Conservation (phyloP, 2,113 vertebrate species). For the Rhadina sibilatrix region DNA sequence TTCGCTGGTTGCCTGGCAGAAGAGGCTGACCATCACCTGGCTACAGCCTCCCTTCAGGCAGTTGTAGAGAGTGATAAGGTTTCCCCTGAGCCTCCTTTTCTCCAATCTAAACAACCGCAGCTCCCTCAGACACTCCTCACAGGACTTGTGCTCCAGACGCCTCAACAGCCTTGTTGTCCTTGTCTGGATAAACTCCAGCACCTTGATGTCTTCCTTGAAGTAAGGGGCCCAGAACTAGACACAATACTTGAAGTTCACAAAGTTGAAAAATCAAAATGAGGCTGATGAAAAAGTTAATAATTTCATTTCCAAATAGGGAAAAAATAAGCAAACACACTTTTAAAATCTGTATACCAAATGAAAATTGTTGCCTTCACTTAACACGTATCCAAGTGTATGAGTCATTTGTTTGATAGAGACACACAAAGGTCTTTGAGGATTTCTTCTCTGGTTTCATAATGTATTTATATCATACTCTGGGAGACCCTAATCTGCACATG, state of each 20-base stretch:
- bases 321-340: neutral
- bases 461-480: neutral
- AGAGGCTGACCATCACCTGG: neutral
- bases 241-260: neutral
- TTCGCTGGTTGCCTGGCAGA: neutral
- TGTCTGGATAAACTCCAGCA: neutral
- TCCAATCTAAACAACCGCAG: neutral
- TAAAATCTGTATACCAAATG: neutral
- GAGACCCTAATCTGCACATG: neutral
- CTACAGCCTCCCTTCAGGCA: neutral
- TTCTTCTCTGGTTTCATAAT: neutral
- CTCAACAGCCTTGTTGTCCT: neutral
- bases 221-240: neutral
- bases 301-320: neutral
- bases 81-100: neutral
- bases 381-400: neutral
- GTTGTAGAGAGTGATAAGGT: neutral
- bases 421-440: neutral
- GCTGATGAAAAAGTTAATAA: neutral
- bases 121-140: neutral
- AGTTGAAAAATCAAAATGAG: neutral
- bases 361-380: neutral
- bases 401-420: neutral
- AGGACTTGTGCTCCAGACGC: neutral
- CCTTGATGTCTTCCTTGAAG: neutral